These are phyloP conservation scores for Drosophila melanica DNA, from an alignment of 1,140 invertebrate genomes.

Conservation along the genomic window DNA sequence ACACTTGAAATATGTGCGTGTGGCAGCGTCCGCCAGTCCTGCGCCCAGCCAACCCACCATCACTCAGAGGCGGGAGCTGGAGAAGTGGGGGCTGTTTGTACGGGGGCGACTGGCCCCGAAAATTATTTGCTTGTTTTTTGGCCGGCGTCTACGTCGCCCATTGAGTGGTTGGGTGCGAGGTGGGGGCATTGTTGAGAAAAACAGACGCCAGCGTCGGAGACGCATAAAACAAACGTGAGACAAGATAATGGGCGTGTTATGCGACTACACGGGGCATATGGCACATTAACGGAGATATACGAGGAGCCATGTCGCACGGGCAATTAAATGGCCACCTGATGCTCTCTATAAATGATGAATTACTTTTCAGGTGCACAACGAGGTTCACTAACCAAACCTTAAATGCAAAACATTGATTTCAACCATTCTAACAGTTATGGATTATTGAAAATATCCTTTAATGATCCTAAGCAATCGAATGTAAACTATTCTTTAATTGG, in stretches of 20 bases:
- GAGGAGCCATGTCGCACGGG: conserved; percentile 1
- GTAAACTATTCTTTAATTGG: too few relatives aligned
- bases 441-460: too few relatives aligned
- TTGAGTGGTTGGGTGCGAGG: conserved; percentile 1
- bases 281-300: conserved; percentile 42
- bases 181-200: conserved; percentile 1
- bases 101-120: conserved; percentile 10
- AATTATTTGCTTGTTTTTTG: conserved; percentile 36
- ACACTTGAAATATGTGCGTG: conserved; percentile 52
- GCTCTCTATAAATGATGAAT: conserved; percentile 27
- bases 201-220: conserved; percentile 47
- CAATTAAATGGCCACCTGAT: conserved; percentile 46
- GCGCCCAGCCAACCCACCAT: neutral
- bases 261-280: conserved; percentile 59
- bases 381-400: neutral
- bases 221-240: conserved; percentile 58
- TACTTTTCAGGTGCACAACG: neutral
- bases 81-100: neutral
- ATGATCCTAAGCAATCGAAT: too few relatives aligned
- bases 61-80: neutral
- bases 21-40: neutral
- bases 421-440: too few relatives aligned
- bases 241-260: conserved; percentile 74
- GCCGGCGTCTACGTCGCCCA: conserved; percentile 14
- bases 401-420: too few relatives aligned